Evolutionary conservation across 2,888 invertebrate species (phyloP).

Genomic region (Cyclophora punctaria): DNA sequence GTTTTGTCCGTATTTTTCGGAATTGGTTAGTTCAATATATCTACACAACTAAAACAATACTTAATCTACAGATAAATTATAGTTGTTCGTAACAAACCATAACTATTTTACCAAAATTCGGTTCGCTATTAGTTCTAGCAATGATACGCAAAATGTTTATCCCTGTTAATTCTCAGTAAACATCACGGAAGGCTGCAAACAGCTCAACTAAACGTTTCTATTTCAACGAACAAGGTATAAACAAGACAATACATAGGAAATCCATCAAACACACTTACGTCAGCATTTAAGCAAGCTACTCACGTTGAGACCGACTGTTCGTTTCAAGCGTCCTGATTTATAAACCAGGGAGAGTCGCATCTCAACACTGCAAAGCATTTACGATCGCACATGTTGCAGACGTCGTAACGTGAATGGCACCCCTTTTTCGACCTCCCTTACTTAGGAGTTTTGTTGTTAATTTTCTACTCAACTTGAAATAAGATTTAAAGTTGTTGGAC

Average conservation of each 20-base stretch:
- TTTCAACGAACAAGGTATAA: slow-evolving; percentile 6
- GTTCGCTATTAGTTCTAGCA: too few species aligned
- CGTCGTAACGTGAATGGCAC: slow-evolving; percentile 13
- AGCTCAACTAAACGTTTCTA: slow-evolving; percentile 3
- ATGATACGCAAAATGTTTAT: neutral
- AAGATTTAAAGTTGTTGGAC: slow-evolving; percentile 30
- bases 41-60: too few species aligned
- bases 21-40: too few species aligned
- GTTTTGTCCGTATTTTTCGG: too few species aligned
- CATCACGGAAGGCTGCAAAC: neutral
- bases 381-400: neutral
- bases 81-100: too few species aligned
- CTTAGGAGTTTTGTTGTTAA: slow-evolving; percentile 17
- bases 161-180: neutral
- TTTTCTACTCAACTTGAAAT: slow-evolving; percentile 20
- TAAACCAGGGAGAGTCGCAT: neutral
- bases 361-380: too few species aligned
- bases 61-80: too few species aligned
- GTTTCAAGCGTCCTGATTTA: slow-evolving; percentile 4
- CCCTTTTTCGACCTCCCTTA: slow-evolving; percentile 7
- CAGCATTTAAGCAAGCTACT: neutral
- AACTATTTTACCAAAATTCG: too few species aligned
- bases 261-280: slow-evolving; percentile 12
- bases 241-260: slow-evolving; percentile 20
- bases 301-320: too few species aligned